Base-by-base conservation (phyloP, 2,888 invertebrate species). In the Hirtodrosophila duncani region DNA sequence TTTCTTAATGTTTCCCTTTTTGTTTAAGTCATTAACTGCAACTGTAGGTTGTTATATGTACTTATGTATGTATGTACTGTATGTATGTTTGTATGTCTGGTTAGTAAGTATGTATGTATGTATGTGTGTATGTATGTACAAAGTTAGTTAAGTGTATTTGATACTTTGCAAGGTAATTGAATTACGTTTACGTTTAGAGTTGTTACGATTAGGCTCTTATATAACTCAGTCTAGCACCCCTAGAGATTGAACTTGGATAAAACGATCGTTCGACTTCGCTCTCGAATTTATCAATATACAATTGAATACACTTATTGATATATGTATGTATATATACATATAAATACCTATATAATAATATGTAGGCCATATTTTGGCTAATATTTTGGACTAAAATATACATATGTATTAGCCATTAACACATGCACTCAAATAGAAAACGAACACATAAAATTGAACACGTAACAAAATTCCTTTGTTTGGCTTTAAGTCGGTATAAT, bases 181-280 rank as follows among this genome's bases (percentile, higher is more conserved):
- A 66, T 67, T 77, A 69, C 71, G 62, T 63, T 79, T 63, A 77
- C 52, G 66, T 59, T 55, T 50, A 53, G 36, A 55, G 55, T 58
- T 56, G 33, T 48, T 59, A 57, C 50, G 52, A 50, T 64, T 45
- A 56, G 49, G 56, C 52, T 51, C 31, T 21, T 49, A 49, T 38
- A 64, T 78, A 74, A 82, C 81, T 81, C 80, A 81, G 80, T 81
- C 80, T 82, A 81, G 81, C 82, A 81, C 79, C 72, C 81, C 82
- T 75, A 82, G 70, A 81, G 79, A 82, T 82, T 64, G 66, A 68
- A 67, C 63, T 58, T 69, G 69, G 67, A 72, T 77, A 74, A 67
- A 67, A 70, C 55, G 70, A 70, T 66, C 67, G 58, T 60, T 51
- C 50, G 39, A 39, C 17, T 18, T n/a, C 58, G 55, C 59, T 63